Base-by-base conservation (phyloP, 2,113 vertebrate genomes). In the Elephantulus edwardii region DNA sequence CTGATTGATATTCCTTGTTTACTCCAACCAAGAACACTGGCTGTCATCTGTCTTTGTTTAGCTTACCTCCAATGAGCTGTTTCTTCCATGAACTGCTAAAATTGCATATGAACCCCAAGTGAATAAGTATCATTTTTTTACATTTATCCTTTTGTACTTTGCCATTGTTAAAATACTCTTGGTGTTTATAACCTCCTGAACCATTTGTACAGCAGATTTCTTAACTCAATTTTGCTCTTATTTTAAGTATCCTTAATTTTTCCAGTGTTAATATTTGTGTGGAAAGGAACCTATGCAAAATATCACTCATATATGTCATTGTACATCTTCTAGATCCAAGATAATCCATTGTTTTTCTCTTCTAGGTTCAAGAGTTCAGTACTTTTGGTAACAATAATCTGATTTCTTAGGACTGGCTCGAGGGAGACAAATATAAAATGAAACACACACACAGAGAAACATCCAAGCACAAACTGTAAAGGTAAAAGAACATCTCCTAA, bases 371-470 rank as follows among this genome's bases (percentile, higher is more conserved):
- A 92, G 20, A 92, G 70, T 87, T 91, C 46, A 92, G 28, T 28
- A 93, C 12, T 80, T 38, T 24, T 86, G 78, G 16, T 75, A 58
- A 28, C 44, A 64, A 75, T 82, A 56, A 94, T 76, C 82, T 52
- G 33, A 60, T 89, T 92, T 92, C 70, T 88, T 93, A 48, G 90
- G 24, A 58, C 46, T 76, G 6, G 46, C 7, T 91, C 58, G 79
- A 85, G 38, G 56, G 12, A 93, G 71, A 87, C 50, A 82, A 83
- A 92, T 50, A 66, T 52, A 93, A 91, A 94, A 85, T 3, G 42
- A 94, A 83, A 70, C 83, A 86, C n/a, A 42, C 48, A 86, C 9
- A 72, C 77, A 46, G 30, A 82, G 64, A 68, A 30, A 44, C 44
- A 52, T 50, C 8, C 48, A 50, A 8, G 16, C 48, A 50, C 48